Conservation (phyloP, 2,888 invertebrate species). For the Chirona hameri region DNA sequence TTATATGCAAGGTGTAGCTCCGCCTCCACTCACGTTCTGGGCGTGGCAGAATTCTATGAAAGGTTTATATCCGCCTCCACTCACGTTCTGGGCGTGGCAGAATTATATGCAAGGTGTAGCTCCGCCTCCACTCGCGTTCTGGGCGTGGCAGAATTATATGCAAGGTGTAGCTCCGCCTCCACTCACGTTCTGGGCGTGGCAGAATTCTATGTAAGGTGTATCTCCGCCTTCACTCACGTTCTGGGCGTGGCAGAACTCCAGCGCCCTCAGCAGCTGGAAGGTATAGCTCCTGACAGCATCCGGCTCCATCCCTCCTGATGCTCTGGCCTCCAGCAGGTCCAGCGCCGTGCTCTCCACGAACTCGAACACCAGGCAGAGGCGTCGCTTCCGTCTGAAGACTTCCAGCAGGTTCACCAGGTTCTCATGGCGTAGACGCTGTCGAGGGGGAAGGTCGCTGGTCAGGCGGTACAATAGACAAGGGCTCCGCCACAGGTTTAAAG, state of each 20-base stretch:
- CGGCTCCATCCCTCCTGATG: conserved; percentile 68
- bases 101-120: conserved; percentile 78
- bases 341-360: conserved; percentile 80
- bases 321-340: conserved; percentile 72
- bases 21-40: too few relatives aligned
- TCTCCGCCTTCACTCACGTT: conserved; percentile 57
- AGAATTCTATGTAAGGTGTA: too few relatives aligned
- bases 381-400: conserved; percentile 75
- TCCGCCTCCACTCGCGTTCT: conserved; percentile 47
- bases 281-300: conserved; percentile 65
- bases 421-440: conserved; percentile 77
- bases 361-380: conserved; percentile 84
- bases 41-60: too few relatives aligned
- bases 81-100: conserved; percentile 78
- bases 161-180: too few relatives aligned
- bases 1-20: too few relatives aligned
- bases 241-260: conserved; percentile 77
- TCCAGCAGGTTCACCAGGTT: conserved; percentile 84
- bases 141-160: too few relatives aligned
- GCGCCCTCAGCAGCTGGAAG: conserved; percentile 74
- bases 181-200: too few relatives aligned
- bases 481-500: too few relatives aligned
- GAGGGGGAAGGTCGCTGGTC: too few relatives aligned
- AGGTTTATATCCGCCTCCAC: conserved; percentile 44
- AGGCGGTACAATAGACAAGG: too few relatives aligned